Conservation (phyloP, 2,888 invertebrate genomes). For the Spialia ferax region DNA sequence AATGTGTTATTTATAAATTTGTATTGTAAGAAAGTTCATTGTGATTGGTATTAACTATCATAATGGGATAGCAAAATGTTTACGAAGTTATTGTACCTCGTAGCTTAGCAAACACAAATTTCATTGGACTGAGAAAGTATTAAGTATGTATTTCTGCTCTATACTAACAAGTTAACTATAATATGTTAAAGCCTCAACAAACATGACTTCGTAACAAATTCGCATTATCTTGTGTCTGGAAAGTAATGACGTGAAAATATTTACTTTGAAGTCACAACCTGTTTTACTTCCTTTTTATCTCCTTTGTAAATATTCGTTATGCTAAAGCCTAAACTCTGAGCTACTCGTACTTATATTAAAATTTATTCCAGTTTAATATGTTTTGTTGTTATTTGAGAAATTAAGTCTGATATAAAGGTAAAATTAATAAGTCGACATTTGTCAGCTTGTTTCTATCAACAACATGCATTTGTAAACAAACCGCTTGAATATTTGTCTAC, state of each 20-base stretch:
- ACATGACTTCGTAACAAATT: constrained; percentile 4
- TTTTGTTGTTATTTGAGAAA: no score
- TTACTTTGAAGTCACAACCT: neutral
- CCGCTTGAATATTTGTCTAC: no score
- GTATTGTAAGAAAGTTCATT: neutral
- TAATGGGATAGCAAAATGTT: neutral
- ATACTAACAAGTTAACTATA: neutral
- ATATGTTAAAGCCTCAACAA: neutral
- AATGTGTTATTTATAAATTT: neutral
- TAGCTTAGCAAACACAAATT: neutral
- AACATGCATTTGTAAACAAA: no score
- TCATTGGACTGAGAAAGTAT: neutral
- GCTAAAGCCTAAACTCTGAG: no score
- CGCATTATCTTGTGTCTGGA: neutral
- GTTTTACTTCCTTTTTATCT: constrained; percentile 1
- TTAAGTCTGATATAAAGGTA: no score
- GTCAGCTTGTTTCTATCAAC: no score
- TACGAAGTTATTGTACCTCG: neutral
- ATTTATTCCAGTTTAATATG: no score
- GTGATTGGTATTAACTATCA: neutral
- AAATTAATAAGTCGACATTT: no score
- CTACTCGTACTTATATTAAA: no score
- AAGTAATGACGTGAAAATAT: constrained; percentile 1
- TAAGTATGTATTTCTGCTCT: no score
- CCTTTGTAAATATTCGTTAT: neutral